These are phyloP conservation scores for Meandrina meandrites DNA, from an alignment of 92 coral and sea anemone species.

Conservation along the genomic window DNA sequence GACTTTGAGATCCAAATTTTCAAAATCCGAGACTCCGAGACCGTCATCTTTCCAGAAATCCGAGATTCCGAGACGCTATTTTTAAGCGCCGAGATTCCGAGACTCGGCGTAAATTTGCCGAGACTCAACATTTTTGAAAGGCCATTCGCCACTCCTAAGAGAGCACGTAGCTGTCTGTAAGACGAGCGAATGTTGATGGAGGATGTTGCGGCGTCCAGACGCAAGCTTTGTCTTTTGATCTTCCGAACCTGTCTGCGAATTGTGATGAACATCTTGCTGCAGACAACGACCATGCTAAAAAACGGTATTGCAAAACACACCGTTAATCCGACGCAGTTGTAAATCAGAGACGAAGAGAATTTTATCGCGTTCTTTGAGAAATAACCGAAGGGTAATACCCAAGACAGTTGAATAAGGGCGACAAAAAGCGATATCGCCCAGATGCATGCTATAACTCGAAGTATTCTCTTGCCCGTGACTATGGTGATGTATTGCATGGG, in stretches of 20 bases:
- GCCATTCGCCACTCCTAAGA: no score
- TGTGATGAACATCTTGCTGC: constrained; percentile 74
- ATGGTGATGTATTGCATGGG: constrained; percentile 76
- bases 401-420: constrained; percentile 74
- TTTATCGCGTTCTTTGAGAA: constrained; percentile 9
- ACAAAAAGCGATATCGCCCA: constrained; percentile 75
- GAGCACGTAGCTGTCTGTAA: constrained; percentile 77
- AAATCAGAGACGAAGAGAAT: constrained; percentile 49
- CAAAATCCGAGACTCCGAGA: no score
- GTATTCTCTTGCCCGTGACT: constrained; percentile 71
- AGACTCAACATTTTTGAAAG: no score
- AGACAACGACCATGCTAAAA: constrained; percentile 68
- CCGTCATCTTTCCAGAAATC: no score
- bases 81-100: no score
- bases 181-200: constrained; percentile 43
- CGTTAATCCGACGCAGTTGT: constrained; percentile 59
- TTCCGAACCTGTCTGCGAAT: constrained; percentile 70
- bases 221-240: constrained; percentile 66
- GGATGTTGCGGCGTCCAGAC: constrained; percentile 39
- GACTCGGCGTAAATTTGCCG: no score
- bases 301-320: constrained; percentile 77
- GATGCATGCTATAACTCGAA: constrained; percentile 61
- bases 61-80: no score
- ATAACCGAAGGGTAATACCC: constrained; percentile 56
- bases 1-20: no score